A percentile compares a stretch with the other conserved stretches of the same genome.
Evolutionary conservation across 2,113 vertebrate genomes (phyloP).

Genomic region (Opisthocomus hoazin): DNA sequence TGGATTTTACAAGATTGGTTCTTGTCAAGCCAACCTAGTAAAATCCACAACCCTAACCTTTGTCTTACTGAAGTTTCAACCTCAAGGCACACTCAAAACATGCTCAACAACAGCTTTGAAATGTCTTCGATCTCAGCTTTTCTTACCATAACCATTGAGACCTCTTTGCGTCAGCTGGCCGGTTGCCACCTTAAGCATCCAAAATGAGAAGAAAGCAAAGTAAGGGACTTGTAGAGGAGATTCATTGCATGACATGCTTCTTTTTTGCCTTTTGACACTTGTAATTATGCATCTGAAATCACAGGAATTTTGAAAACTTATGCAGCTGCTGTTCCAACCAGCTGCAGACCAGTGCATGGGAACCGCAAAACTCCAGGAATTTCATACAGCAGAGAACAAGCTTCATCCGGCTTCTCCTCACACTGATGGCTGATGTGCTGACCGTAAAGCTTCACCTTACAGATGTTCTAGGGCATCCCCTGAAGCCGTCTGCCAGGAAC

Average conservation of each 20-base stretch:
- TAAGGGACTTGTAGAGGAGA: not conserved
- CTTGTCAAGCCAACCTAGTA: not conserved
- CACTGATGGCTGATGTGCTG: not conserved
- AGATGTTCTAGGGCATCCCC: not conserved
- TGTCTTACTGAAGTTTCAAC: not conserved
- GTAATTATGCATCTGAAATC: not conserved
- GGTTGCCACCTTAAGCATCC: not conserved
- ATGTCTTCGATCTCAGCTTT: not conserved
- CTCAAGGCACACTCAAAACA: not conserved
- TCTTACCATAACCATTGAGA: not conserved
- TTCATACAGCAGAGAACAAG: not conserved
- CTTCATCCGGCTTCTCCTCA: not conserved
- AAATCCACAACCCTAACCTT: not conserved
- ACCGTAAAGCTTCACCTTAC: not conserved
- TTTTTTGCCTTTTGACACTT: not conserved
- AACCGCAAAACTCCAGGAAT: not conserved
- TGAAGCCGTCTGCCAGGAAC: not conserved
- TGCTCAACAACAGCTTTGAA: not conserved
- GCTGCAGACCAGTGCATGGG: not conserved
- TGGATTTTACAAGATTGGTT: not conserved
- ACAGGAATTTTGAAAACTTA: not conserved
- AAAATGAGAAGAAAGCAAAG: not conserved
- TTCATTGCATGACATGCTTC: not conserved
- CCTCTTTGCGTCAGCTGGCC: not conserved
- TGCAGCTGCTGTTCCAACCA: not conserved